A percentile compares a stretch with the other conserved stretches of the same genome.
Conservation (phyloP, 1,140 invertebrate genomes). For the Drosophila ironensis region DNA sequence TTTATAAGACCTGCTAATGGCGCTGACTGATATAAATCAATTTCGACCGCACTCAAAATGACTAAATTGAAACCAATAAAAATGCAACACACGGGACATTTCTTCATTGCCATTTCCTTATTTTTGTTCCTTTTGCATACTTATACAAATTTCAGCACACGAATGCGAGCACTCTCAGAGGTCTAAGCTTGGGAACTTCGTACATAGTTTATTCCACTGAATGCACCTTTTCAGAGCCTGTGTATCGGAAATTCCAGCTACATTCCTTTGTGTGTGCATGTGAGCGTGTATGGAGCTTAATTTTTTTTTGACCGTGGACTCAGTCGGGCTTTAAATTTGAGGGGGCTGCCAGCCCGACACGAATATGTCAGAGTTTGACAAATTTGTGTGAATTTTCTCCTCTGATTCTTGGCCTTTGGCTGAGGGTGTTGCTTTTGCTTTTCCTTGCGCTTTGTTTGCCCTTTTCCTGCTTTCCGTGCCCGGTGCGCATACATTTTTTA, state of each 20-base stretch:
- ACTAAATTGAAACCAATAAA: too few relatives aligned
- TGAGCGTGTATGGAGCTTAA: background rate
- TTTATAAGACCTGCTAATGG: slow-evolving; percentile 37
- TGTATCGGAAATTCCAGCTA: slow-evolving; percentile 16
- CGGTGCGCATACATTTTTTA: slow-evolving; percentile 52
- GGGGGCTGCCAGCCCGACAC: slow-evolving; percentile 28
- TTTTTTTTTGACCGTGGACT: slow-evolving; percentile 18
- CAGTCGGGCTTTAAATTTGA: slow-evolving; percentile 19
- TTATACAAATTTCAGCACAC: too few relatives aligned
- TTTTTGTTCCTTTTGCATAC: too few relatives aligned
- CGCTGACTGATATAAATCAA: slow-evolving; percentile 28
- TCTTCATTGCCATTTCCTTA: too few relatives aligned
- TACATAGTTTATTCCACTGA: background rate
- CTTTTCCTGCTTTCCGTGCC: background rate
- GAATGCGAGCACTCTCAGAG: background rate
- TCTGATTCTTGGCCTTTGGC: slow-evolving; percentile 19
- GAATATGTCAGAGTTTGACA: slow-evolving; percentile 39
- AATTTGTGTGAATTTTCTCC: slow-evolving; percentile 36
- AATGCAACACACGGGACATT: too few relatives aligned
- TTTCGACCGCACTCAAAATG: slow-evolving; percentile 3
- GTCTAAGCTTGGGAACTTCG: background rate
- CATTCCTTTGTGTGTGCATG: slow-evolving; percentile 10
- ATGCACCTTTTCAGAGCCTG: background rate
- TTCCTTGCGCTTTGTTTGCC: background rate
- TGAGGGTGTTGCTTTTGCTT: background rate